Conservation (phyloP, 2,888 invertebrate genomes). For the Prostheceraeus crozeri region DNA sequence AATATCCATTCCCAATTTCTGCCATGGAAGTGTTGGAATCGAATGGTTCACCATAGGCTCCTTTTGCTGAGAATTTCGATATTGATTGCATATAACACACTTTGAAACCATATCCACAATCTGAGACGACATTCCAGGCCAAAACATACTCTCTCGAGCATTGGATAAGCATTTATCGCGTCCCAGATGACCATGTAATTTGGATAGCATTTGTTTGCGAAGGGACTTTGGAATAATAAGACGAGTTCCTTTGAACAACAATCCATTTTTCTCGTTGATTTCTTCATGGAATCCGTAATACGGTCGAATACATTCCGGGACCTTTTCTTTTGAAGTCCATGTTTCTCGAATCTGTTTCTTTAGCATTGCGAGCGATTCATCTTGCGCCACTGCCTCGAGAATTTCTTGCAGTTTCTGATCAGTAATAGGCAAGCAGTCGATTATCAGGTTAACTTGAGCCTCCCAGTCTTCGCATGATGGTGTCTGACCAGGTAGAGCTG, state of each 20-base stretch:
- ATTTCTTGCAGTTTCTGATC: background rate
- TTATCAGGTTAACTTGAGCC: background rate
- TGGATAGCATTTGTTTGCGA: background rate
- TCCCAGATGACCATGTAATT: slow-evolving; percentile 6
- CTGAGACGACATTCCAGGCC: background rate
- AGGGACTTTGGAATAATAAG: background rate
- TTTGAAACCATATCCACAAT: background rate
- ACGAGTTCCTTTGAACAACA: background rate
- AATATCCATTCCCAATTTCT: too few relatives aligned
- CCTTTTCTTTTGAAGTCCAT: slow-evolving; percentile 2
- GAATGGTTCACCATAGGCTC: background rate
- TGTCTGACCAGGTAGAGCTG: too few relatives aligned
- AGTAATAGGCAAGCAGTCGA: background rate
- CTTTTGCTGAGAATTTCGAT: background rate
- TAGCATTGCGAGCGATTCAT: background rate
- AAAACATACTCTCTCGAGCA: background rate
- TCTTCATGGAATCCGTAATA: background rate
- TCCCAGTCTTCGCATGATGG: background rate
- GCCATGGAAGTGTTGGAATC: too few relatives aligned
- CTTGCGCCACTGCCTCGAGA: background rate
- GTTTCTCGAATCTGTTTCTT: background rate
- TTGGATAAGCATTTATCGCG: background rate
- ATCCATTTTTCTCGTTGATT: background rate
- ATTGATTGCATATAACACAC: background rate
- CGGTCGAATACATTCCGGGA: background rate